Conservation (phyloP, 2,797 vertebrate species). For the Pangasius larnaudii region DNA sequence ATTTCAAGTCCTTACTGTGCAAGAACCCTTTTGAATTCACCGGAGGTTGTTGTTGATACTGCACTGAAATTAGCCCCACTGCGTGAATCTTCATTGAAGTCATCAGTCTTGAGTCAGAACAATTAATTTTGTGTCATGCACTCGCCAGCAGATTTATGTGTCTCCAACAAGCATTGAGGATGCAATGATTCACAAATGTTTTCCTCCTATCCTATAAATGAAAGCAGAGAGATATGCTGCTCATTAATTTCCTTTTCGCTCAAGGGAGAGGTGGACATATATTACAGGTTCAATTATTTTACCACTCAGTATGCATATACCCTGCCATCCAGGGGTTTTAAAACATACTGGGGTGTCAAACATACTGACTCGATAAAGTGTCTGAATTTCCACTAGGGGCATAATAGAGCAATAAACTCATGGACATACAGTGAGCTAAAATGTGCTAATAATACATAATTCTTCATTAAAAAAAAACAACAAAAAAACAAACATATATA, state of each 20-base stretch:
- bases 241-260: constrained; percentile 37
- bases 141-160: constrained; percentile 40
- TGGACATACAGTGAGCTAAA: neutral
- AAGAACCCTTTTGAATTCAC: constrained; percentile 64
- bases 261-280: constrained; percentile 26
- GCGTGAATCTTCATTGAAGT: constrained; percentile 51
- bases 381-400: neutral
- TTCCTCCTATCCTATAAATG: constrained; percentile 32
- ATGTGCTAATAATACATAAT: neutral
- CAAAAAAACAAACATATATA: too few species aligned
- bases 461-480: neutral
- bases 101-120: constrained; percentile 51
- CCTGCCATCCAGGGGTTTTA: neutral
- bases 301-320: constrained; percentile 8
- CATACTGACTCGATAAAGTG: neutral
- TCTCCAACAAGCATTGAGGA: constrained; percentile 23
- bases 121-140: constrained; percentile 50
- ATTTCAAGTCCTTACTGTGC: constrained; percentile 61
- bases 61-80: constrained; percentile 53
- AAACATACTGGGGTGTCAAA: neutral
- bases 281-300: constrained; percentile 36
- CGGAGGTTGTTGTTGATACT: constrained; percentile 61
- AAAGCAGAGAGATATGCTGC: constrained; percentile 23
- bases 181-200: constrained; percentile 28
- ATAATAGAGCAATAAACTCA: neutral